Evolutionary conservation across 2,888 invertebrate species (phyloP).

Genomic region (Pinctada fucata): DNA sequence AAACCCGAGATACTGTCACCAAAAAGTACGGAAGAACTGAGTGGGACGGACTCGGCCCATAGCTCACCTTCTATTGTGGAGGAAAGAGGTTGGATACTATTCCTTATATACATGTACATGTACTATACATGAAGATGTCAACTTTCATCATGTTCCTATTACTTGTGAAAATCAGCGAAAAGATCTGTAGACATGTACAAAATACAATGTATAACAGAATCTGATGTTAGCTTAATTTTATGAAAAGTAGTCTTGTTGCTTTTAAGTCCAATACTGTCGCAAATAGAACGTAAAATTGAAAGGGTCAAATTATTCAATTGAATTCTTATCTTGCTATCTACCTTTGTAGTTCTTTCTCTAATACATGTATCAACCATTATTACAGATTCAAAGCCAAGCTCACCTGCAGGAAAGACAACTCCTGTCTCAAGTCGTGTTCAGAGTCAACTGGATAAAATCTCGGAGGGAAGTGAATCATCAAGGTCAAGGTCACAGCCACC

Average conservation of each 20-base stretch:
- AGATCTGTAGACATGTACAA: too few species aligned
- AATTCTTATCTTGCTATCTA: too few species aligned
- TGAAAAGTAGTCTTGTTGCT: too few species aligned
- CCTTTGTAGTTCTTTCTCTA: too few species aligned
- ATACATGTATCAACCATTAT: background rate
- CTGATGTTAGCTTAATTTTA: too few species aligned
- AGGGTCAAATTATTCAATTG: too few species aligned
- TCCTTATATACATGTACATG: background rate
- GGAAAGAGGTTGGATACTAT: conserved; percentile 39
- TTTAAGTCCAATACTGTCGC: too few species aligned
- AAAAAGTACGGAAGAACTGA: conserved; percentile 57
- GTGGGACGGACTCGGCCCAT: conserved; percentile 63
- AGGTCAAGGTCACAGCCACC: conserved; percentile 32
- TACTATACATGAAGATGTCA: background rate
- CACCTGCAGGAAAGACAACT: conserved; percentile 24
- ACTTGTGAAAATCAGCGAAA: too few species aligned
- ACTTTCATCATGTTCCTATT: too few species aligned
- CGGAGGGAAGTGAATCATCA: conserved; percentile 64
- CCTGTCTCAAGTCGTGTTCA: conserved; percentile 30
- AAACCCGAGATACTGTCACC: conserved; percentile 42
- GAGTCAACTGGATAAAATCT: conserved; percentile 59
- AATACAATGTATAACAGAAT: too few species aligned
- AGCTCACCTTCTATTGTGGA: conserved; percentile 55
- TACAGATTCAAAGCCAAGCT: conserved; percentile 34
- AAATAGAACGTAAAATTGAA: too few species aligned